Evolutionary conservation across 2,888 invertebrate species (phyloP), one percentile per base, ranked within the genome.

Genomic region (Malacosoma neustria): DNA sequence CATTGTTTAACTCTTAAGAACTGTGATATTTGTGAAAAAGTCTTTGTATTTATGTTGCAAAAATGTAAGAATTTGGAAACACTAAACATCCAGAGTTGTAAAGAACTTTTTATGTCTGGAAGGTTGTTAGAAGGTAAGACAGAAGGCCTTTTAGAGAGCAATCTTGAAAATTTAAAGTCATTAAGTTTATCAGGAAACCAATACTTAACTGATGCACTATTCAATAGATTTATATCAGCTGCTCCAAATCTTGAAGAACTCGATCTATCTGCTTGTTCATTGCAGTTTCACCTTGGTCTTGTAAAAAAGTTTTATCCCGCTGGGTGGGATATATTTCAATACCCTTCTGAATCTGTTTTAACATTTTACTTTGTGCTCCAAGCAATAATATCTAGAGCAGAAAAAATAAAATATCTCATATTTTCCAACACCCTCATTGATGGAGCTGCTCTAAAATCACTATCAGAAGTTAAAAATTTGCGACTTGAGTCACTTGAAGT

Each of bases 21-120:
- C 52, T 90, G 90, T 60, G 91, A 91, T 64, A 72, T 91, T 39
- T 88, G 88, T 54, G 91, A 91, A 53, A 90, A 88, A 56, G 87
- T 87, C 35, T 88, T 91, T 57, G 87, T 88, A 33, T 70, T 87
- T 38, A 87, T 91, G 33, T 54, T 92, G 30, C 84, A 87, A 41
- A 75, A 84, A 44, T 87, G 90, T 52, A 72, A 72, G 11, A 88
- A 88, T 52, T 68, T 93, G 39, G 84, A 87, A 54, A 65, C 72
- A 36, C 72, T 93, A 11, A 87, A 88, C 34, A 84, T 93, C 36
- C 87, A 88, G 44, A 87, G 87, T 37, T 93, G 92, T 52, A 89
- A 91, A 52, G 91, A 91, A 39, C 75, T 93, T 12, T 90, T 93
- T 44, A 93, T 93, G 91, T 90, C 92, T 1, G 93, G 93, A 2